phyloP scores from a whole-genome alignment of 2,888 invertebrate species.

The Cheilosia grossa region DNA sequence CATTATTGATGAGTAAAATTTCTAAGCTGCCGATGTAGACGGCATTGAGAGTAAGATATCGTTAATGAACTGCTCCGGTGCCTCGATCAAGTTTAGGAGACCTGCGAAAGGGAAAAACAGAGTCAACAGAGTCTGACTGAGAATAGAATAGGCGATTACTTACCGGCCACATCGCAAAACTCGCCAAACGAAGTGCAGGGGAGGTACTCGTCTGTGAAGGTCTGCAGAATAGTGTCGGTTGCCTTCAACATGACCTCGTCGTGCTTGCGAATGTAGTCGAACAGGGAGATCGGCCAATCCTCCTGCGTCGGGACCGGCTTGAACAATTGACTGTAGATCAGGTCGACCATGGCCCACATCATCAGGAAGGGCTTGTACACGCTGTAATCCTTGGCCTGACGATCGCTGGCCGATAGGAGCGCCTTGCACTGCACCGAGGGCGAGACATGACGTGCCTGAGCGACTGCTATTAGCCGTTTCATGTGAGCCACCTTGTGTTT shows the following conservation, averaged over 20 bases:
- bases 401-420: slow-evolving; percentile 83
- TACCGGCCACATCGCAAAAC: slow-evolving; percentile 95
- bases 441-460: slow-evolving; percentile 91
- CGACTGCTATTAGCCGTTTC: slow-evolving; percentile 89
- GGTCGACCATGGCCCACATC: slow-evolving; percentile 93
- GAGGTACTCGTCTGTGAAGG: slow-evolving; percentile 94
- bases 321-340: slow-evolving; percentile 92
- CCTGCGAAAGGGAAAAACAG: slow-evolving; percentile 76
- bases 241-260: slow-evolving; percentile 95
- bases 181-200: slow-evolving; percentile 95
- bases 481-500: slow-evolving; percentile 88
- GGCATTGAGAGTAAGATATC: slow-evolving; percentile 80
- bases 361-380: slow-evolving; percentile 94
- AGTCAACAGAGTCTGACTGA: not conserved
- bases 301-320: slow-evolving; percentile 92
- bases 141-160: slow-evolving; percentile 37
- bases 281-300: slow-evolving; percentile 94
- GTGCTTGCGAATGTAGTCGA: slow-evolving; percentile 96
- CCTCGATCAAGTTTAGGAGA: slow-evolving; percentile 81
- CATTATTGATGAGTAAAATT: slow-evolving; percentile 34
- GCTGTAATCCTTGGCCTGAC: slow-evolving; percentile 87
- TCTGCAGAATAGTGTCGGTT: slow-evolving; percentile 91
- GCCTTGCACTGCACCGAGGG: slow-evolving; percentile 83
- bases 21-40: slow-evolving; percentile 79
- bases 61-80: slow-evolving; percentile 81